These are phyloP conservation scores for Panurus biarmicus DNA, from an alignment of 2,113 vertebrate genomes.

Conservation along the genomic window DNA sequence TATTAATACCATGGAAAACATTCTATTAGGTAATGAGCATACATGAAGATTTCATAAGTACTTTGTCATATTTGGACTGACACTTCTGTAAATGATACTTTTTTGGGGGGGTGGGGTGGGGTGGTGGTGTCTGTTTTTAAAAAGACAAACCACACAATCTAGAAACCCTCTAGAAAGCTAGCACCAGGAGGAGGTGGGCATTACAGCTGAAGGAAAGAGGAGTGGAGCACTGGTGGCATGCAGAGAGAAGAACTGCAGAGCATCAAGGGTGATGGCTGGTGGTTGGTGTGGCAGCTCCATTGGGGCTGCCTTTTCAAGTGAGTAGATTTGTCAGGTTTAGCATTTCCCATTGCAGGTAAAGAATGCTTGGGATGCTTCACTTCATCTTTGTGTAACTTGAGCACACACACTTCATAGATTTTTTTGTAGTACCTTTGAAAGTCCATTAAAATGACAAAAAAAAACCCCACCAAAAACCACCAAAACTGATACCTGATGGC, in stretches of 20 bases:
- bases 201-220: not conserved
- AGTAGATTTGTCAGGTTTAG: not conserved
- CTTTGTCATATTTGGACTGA: not conserved
- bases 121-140: not conserved
- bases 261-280: not conserved
- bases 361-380: not conserved
- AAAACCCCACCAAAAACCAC: too few relatives aligned
- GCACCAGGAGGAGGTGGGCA: not conserved
- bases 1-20: not conserved
- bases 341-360: not conserved
- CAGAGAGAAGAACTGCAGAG: not conserved
- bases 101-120: not conserved
- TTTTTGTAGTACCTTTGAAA: not conserved
- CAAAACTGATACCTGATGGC: not conserved
- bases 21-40: not conserved
- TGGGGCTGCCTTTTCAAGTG: not conserved
- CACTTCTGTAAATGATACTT: not conserved
- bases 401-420: fast-evolving
- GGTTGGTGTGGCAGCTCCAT: fast-evolving
- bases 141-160: not conserved
- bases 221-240: not conserved
- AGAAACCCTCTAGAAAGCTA: not conserved
- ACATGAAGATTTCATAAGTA: not conserved
- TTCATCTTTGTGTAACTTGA: not conserved
- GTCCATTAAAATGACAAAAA: not conserved